Conservation (phyloP, 2,888 invertebrate genomes). For the Machimus rusticus region DNA sequence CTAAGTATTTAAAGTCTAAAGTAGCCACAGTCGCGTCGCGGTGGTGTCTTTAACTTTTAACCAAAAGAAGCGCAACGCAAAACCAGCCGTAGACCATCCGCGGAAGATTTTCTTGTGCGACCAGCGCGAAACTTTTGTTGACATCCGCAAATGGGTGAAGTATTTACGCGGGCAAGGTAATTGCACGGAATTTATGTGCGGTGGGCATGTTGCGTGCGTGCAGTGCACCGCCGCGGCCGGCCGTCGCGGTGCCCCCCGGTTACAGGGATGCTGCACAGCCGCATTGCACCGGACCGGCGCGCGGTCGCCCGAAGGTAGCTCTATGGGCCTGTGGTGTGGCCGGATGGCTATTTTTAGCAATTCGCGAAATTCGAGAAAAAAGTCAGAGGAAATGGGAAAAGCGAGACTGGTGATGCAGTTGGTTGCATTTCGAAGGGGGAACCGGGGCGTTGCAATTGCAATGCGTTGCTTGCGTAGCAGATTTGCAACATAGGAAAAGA, state of each 20-base stretch:
- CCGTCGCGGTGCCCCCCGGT: background rate
- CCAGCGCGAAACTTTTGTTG: background rate
- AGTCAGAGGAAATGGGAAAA: background rate
- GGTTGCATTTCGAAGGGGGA: background rate
- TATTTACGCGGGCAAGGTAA: slow-evolving; percentile 4
- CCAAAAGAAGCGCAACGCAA: background rate
- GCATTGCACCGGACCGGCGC: background rate
- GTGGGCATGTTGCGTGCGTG: background rate
- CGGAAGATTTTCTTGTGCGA: background rate
- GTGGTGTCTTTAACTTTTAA: background rate
- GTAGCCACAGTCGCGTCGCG: background rate
- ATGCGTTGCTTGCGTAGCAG: background rate
- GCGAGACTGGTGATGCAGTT: background rate
- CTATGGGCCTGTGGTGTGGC: background rate
- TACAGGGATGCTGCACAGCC: background rate
- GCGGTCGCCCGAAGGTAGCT: background rate
- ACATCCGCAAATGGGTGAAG: slow-evolving; percentile 27
- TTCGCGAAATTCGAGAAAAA: background rate
- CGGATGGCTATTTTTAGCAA: background rate
- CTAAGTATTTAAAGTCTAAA: background rate
- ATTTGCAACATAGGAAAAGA: background rate
- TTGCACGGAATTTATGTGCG: slow-evolving; percentile 19
- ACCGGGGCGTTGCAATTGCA: background rate
- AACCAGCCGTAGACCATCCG: background rate
- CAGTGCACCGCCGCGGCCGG: background rate